These are phyloP conservation scores for Tiliacea aurago DNA, from an alignment of 2,888 invertebrate genomes.

Conservation along the genomic window DNA sequence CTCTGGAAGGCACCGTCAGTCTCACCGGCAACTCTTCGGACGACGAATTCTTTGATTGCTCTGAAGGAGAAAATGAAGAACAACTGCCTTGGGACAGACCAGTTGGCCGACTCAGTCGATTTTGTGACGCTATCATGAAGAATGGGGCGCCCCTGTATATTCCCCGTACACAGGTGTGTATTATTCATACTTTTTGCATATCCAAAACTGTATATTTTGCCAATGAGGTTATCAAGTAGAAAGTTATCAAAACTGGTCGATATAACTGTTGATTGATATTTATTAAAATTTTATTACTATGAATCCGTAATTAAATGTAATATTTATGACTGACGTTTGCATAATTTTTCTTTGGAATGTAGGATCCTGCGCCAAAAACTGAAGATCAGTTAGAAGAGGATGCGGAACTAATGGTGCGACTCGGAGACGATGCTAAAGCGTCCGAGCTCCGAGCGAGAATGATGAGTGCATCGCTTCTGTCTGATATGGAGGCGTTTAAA, in stretches of 20 bases:
- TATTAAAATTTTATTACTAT: conserved; percentile 35
- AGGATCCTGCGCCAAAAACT: conserved; percentile 99
- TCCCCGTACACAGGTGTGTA: conserved; percentile 84
- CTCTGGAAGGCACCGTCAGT: conserved; percentile 84
- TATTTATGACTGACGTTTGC: conserved; percentile 39
- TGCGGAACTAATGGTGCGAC: conserved; percentile 96
- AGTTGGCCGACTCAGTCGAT: conserved; percentile 80
- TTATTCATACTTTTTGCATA: conserved; percentile 17
- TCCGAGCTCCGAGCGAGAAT: conserved; percentile 96
- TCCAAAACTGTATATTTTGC: conserved; percentile 39
- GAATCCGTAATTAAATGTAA: conserved; percentile 21
- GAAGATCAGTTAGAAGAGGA: conserved; percentile 99
- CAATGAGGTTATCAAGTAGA: conserved; percentile 55
- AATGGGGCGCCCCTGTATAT: conserved; percentile 85
- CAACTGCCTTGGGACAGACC: conserved; percentile 85
- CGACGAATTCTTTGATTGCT: conserved; percentile 96
- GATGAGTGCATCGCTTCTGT: conserved; percentile 98
- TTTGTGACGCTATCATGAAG: conserved; percentile 82
- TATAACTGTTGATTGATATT: conserved; percentile 55
- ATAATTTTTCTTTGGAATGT: conserved; percentile 68
- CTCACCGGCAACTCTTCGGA: conserved; percentile 82
- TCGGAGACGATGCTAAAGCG: conserved; percentile 96
- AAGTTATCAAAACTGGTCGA: conserved; percentile 57
- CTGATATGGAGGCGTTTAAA: conserved; percentile 99
- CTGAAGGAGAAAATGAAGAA: conserved; percentile 90